Percentiles rank a stretch among this genome's conserved stretches.
Conservation (phyloP, 2,888 invertebrate species). For the Neoaliturus tenellus region DNA sequence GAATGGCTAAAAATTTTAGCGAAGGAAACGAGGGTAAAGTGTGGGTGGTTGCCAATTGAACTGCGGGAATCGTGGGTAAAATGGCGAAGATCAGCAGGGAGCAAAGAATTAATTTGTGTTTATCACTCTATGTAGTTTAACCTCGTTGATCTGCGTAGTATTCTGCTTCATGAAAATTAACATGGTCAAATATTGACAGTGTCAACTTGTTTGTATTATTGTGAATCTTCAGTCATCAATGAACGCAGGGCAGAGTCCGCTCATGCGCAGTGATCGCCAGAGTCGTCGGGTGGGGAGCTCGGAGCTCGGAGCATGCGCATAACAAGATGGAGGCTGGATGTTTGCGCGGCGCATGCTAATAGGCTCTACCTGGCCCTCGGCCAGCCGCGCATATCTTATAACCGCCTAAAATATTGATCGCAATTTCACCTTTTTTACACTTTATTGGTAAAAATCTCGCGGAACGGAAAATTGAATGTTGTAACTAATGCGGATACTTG, state of each 20-base stretch:
- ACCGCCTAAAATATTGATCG: constrained; percentile 36
- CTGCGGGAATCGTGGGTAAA: too few species aligned
- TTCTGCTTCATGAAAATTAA: too few species aligned
- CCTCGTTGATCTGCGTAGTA: too few species aligned
- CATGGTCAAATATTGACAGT: too few species aligned
- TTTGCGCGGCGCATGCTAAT: neutral
- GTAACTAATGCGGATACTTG: constrained; percentile 3
- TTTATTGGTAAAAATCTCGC: constrained; percentile 29
- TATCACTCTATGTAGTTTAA: too few species aligned
- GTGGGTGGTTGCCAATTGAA: too few species aligned
- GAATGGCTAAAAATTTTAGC: too few species aligned
- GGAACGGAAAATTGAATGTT: constrained; percentile 35
- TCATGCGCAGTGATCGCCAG: neutral
- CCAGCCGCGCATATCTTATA: constrained; percentile 16
- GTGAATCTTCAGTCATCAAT: constrained; percentile 7
- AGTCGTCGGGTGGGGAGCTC: neutral
- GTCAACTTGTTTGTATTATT: too few species aligned
- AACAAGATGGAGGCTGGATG: constrained; percentile 23
- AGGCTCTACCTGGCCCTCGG: neutral
- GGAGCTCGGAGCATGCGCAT: constrained; percentile 6
- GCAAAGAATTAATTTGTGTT: too few species aligned
- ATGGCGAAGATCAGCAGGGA: too few species aligned
- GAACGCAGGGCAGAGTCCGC: neutral
- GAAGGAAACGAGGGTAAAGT: too few species aligned
- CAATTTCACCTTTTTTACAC: constrained; percentile 35